Conservation (phyloP, 1,140 invertebrate species). For the Conus betulinus region DNA sequence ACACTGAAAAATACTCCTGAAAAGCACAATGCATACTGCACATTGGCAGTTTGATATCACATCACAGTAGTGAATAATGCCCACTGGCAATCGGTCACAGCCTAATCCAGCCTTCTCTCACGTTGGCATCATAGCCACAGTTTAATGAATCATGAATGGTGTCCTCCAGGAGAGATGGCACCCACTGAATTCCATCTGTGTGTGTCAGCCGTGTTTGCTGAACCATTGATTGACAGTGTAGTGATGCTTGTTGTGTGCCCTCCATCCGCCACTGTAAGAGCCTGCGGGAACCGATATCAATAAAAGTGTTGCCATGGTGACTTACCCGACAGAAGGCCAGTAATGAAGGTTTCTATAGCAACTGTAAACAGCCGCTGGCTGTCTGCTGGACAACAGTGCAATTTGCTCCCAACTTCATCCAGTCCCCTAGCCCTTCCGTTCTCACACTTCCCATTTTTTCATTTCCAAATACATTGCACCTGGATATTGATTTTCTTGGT, state of each 20-base stretch:
- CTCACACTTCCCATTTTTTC: background rate
- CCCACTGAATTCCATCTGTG: background rate
- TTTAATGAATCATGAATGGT: background rate
- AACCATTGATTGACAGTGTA: background rate
- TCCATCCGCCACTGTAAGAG: background rate
- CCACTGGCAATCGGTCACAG: background rate
- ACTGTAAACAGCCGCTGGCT: background rate
- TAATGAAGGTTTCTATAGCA: constrained; percentile 5
- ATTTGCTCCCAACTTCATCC: background rate
- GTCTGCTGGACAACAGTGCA: background rate
- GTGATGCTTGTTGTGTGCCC: background rate
- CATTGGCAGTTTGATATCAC: background rate
- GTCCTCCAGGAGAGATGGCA: background rate
- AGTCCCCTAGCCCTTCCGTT: background rate
- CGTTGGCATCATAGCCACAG: background rate
- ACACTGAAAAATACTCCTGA: background rate
- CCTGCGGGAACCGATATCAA: background rate
- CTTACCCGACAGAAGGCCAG: background rate
- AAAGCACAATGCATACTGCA: background rate
- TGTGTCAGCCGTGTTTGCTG: background rate
- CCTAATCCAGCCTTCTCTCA: background rate
- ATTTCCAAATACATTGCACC: background rate
- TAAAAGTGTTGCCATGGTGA: constrained; percentile 25
- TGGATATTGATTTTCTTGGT: background rate
- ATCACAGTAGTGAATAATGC: background rate